These are phyloP conservation scores for Blastomussa wellsi DNA, from an alignment of 92 coral and sea anemone genomes.

Conservation along the genomic window DNA sequence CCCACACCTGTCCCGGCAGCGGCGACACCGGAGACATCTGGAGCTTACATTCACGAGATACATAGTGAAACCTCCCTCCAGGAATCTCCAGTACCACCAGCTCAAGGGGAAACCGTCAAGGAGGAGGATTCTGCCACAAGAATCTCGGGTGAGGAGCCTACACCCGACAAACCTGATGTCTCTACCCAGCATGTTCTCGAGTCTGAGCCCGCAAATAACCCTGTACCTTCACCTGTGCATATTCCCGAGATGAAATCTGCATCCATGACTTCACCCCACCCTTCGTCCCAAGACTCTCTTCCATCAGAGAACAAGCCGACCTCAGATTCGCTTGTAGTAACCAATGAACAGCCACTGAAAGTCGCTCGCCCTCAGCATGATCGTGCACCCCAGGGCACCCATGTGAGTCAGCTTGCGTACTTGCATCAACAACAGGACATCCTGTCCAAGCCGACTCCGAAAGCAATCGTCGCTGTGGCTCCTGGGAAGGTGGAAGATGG, in stretches of 20 bases:
- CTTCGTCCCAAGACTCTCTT: neutral
- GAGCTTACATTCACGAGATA: constrained; percentile 12
- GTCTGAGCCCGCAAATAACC: neutral
- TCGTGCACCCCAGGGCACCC: constrained; percentile 49
- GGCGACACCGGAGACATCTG: neutral
- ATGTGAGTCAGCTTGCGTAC: constrained; percentile 62
- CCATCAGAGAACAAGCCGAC: neutral
- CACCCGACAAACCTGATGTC: neutral
- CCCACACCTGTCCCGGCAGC: neutral
- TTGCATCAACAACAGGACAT: constrained; percentile 74
- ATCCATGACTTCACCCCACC: neutral
- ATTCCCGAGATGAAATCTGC: neutral
- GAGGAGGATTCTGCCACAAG: constrained; percentile 10
- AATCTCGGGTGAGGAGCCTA: neutral
- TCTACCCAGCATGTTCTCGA: neutral
- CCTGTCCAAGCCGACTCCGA: constrained; percentile 37
- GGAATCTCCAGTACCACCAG: constrained; percentile 10
- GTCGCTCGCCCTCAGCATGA: neutral
- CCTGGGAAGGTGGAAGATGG: constrained; percentile 53
- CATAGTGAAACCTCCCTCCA: constrained; percentile 13
- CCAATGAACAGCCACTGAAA: neutral
- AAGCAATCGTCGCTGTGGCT: constrained; percentile 29
- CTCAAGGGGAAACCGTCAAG: neutral
- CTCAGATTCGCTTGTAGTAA: neutral
- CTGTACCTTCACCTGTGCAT: neutral